Evolutionary conservation across 2,888 invertebrate species (phyloP).

Genomic region (Drosophila mayaguana): DNA sequence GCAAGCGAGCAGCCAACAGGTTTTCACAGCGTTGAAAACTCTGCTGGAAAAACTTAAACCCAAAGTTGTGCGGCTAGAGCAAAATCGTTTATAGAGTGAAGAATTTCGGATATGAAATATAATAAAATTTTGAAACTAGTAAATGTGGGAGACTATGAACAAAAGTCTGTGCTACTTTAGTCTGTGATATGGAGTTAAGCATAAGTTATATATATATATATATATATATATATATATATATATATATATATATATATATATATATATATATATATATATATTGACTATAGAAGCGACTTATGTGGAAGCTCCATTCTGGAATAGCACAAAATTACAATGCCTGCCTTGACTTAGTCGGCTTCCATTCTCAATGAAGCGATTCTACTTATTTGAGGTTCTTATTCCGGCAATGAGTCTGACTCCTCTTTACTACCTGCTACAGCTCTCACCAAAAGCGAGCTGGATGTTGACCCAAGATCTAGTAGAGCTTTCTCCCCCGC

Average conservation of each 20-base stretch:
- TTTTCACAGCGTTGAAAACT: constrained; percentile 12
- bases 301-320: neutral
- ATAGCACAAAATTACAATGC: too few species aligned
- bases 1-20: constrained; percentile 6
- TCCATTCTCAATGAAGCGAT: neutral
- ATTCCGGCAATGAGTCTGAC: neutral
- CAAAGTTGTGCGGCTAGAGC: neutral
- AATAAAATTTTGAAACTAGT: too few species aligned
- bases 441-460: too few species aligned
- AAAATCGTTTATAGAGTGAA: neutral
- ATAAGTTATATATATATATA: too few species aligned
- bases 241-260: too few species aligned
- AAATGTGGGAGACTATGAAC: too few species aligned
- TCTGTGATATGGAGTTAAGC: too few species aligned
- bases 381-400: neutral
- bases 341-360: neutral
- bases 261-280: too few species aligned
- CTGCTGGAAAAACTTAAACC: neutral
- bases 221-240: too few species aligned
- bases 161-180: too few species aligned
- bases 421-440: neutral
- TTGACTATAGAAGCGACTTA: neutral
- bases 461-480: neutral
- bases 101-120: too few species aligned
- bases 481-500: neutral